Evolutionary conservation across 2,797 vertebrate genomes (phyloP).

Genomic region (Lates japonicus): DNA sequence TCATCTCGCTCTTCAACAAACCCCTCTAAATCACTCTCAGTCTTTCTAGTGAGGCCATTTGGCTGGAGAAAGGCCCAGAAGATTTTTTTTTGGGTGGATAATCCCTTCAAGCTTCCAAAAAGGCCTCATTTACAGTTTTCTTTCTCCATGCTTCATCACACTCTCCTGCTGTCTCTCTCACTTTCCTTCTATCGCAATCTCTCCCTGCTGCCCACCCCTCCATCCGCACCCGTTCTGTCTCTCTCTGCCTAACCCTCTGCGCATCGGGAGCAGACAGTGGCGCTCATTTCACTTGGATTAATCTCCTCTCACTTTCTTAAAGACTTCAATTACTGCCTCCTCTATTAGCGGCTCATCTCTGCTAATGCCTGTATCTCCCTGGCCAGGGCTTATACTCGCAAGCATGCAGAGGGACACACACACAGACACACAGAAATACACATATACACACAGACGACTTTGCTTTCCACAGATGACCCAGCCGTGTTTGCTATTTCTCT

Average conservation of each 20-base stretch:
- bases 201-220: slow-evolving; percentile 51
- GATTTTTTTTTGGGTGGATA: slow-evolving; percentile 64
- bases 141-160: slow-evolving; percentile 75
- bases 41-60: slow-evolving; percentile 73
- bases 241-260: slow-evolving; percentile 61
- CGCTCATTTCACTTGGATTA: slow-evolving; percentile 80
- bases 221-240: slow-evolving; percentile 64
- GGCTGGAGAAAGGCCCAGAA: slow-evolving; percentile 69
- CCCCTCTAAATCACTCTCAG: slow-evolving; percentile 61
- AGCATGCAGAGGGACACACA: slow-evolving; percentile 43
- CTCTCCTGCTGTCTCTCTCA: slow-evolving; percentile 67
- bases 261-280: slow-evolving; percentile 77
- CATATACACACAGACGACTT: slow-evolving; percentile 38
- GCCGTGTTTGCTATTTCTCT: slow-evolving; percentile 27
- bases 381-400: slow-evolving; percentile 78
- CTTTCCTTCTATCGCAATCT: slow-evolving; percentile 57
- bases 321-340: slow-evolving; percentile 87
- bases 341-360: slow-evolving; percentile 84
- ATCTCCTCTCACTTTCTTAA: slow-evolving; percentile 87
- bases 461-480: slow-evolving; percentile 48
- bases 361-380: slow-evolving; percentile 85
- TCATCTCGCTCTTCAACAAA: slow-evolving; percentile 60
- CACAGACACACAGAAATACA: slow-evolving; percentile 24
- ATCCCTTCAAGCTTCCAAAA: slow-evolving; percentile 79
- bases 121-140: slow-evolving; percentile 82